phyloP scores from a whole-genome alignment of 2,113 vertebrate species.

The Etheostoma spectabile region DNA sequence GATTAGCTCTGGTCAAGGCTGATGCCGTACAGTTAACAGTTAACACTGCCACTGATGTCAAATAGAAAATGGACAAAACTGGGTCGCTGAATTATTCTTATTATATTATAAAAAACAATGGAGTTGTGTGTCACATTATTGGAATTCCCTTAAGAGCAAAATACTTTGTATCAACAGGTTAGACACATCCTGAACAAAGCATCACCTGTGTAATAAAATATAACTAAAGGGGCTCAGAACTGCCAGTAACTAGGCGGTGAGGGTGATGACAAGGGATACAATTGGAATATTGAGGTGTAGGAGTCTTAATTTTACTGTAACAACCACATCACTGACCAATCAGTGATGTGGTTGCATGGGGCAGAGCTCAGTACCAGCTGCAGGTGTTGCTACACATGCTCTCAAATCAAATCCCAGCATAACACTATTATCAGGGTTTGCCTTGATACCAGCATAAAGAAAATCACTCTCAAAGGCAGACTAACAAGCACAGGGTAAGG shows the following conservation, averaged over 20 bases:
- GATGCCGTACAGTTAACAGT: background rate
- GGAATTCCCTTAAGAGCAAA: background rate
- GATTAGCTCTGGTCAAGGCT: background rate
- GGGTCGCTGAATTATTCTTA: background rate
- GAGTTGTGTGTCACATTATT: background rate
- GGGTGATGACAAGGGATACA: background rate
- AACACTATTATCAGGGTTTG: constrained; percentile 49
- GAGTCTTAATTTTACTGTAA: constrained; percentile 39
- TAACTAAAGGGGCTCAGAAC: constrained; percentile 15
- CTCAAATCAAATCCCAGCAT: constrained; percentile 22
- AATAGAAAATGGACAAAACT: background rate
- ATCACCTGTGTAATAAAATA: background rate
- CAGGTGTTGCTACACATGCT: constrained; percentile 38
- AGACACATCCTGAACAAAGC: constrained; percentile 7
- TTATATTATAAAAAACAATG: background rate
- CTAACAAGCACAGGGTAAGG: constrained; percentile 56
- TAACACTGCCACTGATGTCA: background rate
- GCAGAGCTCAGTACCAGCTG: constrained; percentile 23
- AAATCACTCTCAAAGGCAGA: constrained; percentile 53
- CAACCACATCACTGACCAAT: constrained; percentile 25
- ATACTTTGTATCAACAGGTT: background rate
- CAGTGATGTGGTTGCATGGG: constrained; percentile 49
- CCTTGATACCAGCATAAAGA: constrained; percentile 37
- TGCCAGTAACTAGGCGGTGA: constrained; percentile 12
- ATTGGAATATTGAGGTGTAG: constrained; percentile 40